Conservation (phyloP, 2,888 invertebrate species). For the Cylindroiulus punctatus region DNA sequence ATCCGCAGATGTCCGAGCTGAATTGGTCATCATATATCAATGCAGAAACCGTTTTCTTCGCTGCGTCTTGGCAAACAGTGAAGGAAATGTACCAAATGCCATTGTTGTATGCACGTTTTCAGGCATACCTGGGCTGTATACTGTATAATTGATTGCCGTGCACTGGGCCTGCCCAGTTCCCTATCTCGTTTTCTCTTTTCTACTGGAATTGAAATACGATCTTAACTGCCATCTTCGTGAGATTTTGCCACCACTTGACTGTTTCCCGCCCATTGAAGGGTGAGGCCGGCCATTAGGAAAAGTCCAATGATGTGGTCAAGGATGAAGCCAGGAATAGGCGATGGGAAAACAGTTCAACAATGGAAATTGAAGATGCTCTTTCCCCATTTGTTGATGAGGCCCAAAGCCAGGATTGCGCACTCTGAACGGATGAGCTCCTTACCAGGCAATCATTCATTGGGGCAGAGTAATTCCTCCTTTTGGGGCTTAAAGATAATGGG, state of each 20-base stretch:
- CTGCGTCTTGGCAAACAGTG: neutral
- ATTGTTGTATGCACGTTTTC: neutral
- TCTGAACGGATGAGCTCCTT: slow-evolving; percentile 38
- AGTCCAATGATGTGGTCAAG: slow-evolving; percentile 51
- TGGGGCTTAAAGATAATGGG: slow-evolving; percentile 28
- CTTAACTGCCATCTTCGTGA: slow-evolving; percentile 49
- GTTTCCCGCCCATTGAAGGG: slow-evolving; percentile 31
- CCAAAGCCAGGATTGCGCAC: slow-evolving; percentile 29
- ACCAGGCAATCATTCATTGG: slow-evolving; percentile 6
- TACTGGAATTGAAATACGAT: slow-evolving; percentile 46
- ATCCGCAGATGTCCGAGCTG: slow-evolving; percentile 28
- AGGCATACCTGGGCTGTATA: neutral
- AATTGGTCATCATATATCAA: slow-evolving; percentile 29
- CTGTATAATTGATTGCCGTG: slow-evolving; percentile 6
- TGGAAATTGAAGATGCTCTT: slow-evolving; percentile 12
- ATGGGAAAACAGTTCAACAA: neutral
- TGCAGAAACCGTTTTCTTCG: neutral
- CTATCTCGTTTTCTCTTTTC: slow-evolving; percentile 36
- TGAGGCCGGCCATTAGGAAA: slow-evolving; percentile 36
- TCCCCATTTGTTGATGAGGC: slow-evolving; percentile 19
- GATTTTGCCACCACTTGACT: slow-evolving; percentile 50
- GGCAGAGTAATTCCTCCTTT: slow-evolving; percentile 11
- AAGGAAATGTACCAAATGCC: neutral
- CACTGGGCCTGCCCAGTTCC: neutral
- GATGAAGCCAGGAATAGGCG: slow-evolving; percentile 14